Base-by-base conservation (phyloP, 2,888 invertebrate species). In the Meiosimyza platycephala region DNA sequence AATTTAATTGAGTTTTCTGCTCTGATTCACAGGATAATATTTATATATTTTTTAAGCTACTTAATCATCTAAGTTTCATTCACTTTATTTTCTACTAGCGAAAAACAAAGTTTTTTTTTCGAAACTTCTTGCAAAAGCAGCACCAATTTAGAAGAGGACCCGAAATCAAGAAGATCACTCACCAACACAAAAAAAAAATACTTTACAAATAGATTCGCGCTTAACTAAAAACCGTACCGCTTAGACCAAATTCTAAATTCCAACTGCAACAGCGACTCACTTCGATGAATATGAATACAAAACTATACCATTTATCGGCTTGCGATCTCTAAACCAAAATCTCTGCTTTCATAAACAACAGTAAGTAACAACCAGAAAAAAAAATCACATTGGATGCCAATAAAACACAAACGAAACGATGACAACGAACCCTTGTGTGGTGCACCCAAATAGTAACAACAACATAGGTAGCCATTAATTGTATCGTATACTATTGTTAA, bases 391-490 rank as follows among this genome's bases (percentile, higher is more conserved):
- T 55, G 50, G 28, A 62, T 60, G 52, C 47, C 33, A 16, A 59
- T 59, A 65, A 48, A 22, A 59, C 50, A 65, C 59, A 60, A 72
- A 16, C 28, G 62, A 57, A 72, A 63, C 55, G 70, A 71, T 62
- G 70, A 57, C 75, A 75, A 70, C 75, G 71, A 73, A 75, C 75
- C 62, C 72, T 65, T 68, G 51, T 60, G 40, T 59, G 69, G 73
- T 72, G 71, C 59, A 73, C 52, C 69, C 73, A 69, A 55, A 69
- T 55, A 48, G 33, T 67, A 63, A 67, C 68, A 28, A 15, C 12
- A 66, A 40, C 54, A 51, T 64, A 22, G 18, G 64, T 64, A n/a
- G 9, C 18, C 11, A n/a, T n/a, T 18, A 57, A 57, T 57, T n/a
- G 16, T 22, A 57, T 12, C 57, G n/a, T 6, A 5, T 54, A 33